These are phyloP conservation scores for Drosophila pseudoananassae DNA, from an alignment of 1,140 invertebrate species.

Conservation along the genomic window DNA sequence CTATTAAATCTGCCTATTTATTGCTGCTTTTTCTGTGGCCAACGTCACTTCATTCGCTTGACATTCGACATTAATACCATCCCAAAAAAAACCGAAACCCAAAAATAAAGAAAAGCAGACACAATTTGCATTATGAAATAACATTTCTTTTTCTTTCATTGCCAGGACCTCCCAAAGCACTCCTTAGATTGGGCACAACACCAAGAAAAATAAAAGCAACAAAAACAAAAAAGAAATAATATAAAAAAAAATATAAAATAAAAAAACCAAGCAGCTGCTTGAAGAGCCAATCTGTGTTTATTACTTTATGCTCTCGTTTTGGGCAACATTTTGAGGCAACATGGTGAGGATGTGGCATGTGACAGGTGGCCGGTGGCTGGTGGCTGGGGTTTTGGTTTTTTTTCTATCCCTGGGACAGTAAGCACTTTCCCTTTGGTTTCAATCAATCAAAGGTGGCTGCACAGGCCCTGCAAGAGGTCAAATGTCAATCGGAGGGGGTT, in stretches of 20 bases:
- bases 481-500: slow-evolving; percentile 18
- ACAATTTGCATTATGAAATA: slow-evolving; percentile 82
- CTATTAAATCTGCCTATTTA: background rate
- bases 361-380: too few species aligned
- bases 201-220: background rate
- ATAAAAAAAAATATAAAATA: background rate
- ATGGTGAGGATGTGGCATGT: too few species aligned
- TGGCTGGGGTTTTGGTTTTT: too few species aligned
- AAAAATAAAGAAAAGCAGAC: slow-evolving; percentile 29
- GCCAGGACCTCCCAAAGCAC: slow-evolving; percentile 35
- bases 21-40: slow-evolving; percentile 40
- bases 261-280: slow-evolving; percentile 15
- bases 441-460: slow-evolving; percentile 52
- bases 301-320: slow-evolving; percentile 43
- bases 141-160: slow-evolving; percentile 58
- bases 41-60: slow-evolving; percentile 70
- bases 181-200: slow-evolving; percentile 29
- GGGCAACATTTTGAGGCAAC: background rate
- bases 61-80: slow-evolving; percentile 80
- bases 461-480: slow-evolving; percentile 28
- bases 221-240: background rate
- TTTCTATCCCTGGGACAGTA: background rate
- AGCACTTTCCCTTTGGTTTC: slow-evolving; percentile 5
- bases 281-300: slow-evolving; percentile 61
- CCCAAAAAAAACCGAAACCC: slow-evolving; percentile 1